Evolutionary conservation across 2,113 vertebrate species (phyloP), one percentile per base, ranked within the genome.

Genomic region (Anguilla rostrata): DNA sequence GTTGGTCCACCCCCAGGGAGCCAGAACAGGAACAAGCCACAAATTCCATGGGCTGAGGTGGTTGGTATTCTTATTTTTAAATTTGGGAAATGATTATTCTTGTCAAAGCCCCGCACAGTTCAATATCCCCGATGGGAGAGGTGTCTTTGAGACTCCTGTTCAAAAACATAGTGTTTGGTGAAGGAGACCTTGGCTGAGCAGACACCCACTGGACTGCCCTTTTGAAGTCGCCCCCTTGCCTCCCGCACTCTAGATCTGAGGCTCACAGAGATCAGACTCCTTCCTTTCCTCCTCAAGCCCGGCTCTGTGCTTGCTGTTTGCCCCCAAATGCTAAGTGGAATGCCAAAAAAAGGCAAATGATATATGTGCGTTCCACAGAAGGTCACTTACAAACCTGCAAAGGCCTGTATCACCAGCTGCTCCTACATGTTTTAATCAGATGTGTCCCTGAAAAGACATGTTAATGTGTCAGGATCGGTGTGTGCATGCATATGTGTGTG

Each of bases 281-380:
- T 66, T 71, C 81, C 18, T 56, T 41, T 41, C 26, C 82, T 34
- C 46, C 12, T 5, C 20, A 18, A 12, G 26, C 78, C 78, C 39
- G 39, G 75, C 34, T 40, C 15, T 12, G 2, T 39, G 34, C 29
- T 75, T 80, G 16, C 40, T 41, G 26, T 41, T 11, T 41, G 78
- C 16, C 78, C 87, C 83, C 88, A 86, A 86, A 91, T 91, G 92
- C 85, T 86, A 81, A 84, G 85, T 29, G 53, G 83, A 56, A 83
- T 86, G 34, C 91, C 94, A 92, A 93, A 90, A 88, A 92, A 93
- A 90, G 88, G 85, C 89, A 86, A 83, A 82, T 93, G 92, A 94
- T 92, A 86, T 91, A 93, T 94, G 91, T 88, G 89, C 78, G 16
- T 80, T 39, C 29, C 85, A 87, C 90, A 88, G 87, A 89, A 83